Evolutionary conservation across 2,888 invertebrate species (phyloP).

Genomic region (Magallana nippona): DNA sequence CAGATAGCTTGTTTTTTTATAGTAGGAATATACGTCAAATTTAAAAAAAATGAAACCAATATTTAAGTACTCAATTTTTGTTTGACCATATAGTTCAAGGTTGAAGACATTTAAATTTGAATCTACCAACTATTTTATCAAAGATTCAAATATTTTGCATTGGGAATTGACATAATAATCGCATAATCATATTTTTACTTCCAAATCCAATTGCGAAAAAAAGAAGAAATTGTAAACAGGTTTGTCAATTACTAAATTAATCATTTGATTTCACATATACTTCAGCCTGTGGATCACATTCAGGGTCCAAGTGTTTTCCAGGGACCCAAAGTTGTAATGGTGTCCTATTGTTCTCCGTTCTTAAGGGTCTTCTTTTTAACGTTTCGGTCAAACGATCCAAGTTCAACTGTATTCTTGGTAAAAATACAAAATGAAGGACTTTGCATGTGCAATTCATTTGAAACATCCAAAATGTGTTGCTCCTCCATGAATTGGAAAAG

Average conservation of each 20-base stretch:
- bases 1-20: too few relatives aligned
- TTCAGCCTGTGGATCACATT: background rate
- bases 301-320: conserved; percentile 25
- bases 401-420: conserved; percentile 45
- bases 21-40: too few relatives aligned
- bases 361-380: conserved; percentile 39
- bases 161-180: too few relatives aligned
- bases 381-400: conserved; percentile 48
- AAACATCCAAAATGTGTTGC: conserved; percentile 18
- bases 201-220: too few relatives aligned
- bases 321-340: conserved; percentile 48
- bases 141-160: too few relatives aligned
- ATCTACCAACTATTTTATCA: too few relatives aligned
- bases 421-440: conserved; percentile 43
- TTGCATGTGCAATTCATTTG: conserved; percentile 46
- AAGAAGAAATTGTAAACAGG: background rate
- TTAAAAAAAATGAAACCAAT: too few relatives aligned
- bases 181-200: too few relatives aligned
- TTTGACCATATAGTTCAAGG: too few relatives aligned
- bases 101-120: too few relatives aligned
- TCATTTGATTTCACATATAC: conserved; percentile 17
- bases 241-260: conserved; percentile 34
- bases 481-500: conserved; percentile 6
- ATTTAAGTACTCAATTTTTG: too few relatives aligned
- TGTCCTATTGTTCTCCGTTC: conserved; percentile 43